Base-by-base conservation (phyloP, 1,140 invertebrate species). In the Zaprionus inermis region DNA sequence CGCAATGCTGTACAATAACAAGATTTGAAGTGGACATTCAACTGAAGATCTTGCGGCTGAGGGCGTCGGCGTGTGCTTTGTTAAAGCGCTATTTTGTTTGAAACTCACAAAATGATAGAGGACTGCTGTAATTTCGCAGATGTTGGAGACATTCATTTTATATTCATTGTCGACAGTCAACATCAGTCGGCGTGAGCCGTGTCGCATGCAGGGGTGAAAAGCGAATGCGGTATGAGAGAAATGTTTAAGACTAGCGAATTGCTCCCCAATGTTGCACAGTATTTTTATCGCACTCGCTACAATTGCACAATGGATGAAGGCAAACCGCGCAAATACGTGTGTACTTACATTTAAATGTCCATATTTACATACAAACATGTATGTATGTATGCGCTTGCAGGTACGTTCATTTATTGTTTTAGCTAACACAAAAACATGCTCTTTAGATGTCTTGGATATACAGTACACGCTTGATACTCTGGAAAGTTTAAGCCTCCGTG, bases 1-100 rank as follows among this genome's bases (percentile, higher is more conserved):
- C 83, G 77, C 77, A 84, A 84, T 64, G 61, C 44, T 72, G 78
- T 80, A 88, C 77, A 88, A 84, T 89, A 58, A 73, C 49, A 69
- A 81, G 54, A 56, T 80, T 78, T 88, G 46, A 84, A 88, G 84
- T 81, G 69, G 74, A 83, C 76, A 59, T 78, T 74, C 58, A 74
- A 20, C 60, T 41, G 24, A 16, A 64, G 38, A 51, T 59, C 22
- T 24, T 24, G 4, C 16, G 32, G 69, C 57, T 24, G n/a, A 16
- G 32, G 69, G 30, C n/a, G 20, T 34, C n/a, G 61, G 30, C n/a
- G 20, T 34, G 18, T 58, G 30, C 28, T 72, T 74, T 79, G 76
- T 79, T 78, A 60, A 49, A 44, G 28, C 32, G 20, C 28, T 18
- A 56, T 66, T 74, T 69, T 79, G 63, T 73, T 69, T 80, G 59